Base-by-base conservation (phyloP, 1,140 invertebrate species). In the Bombus terrestris region DNA sequence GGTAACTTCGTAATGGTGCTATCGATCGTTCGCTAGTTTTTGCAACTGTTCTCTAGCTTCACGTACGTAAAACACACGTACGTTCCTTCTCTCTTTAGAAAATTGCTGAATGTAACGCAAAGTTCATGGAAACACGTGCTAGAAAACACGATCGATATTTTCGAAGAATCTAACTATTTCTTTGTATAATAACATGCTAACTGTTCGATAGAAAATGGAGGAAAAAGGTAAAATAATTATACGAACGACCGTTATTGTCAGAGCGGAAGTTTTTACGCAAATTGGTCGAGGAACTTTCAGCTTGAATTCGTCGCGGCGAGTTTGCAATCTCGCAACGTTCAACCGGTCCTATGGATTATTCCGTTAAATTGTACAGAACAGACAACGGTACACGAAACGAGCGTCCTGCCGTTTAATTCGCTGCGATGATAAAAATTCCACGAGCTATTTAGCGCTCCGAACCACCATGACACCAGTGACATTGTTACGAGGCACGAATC, bases 231-330 rank as follows among this genome's bases (percentile, higher is more conserved):
- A 18, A 9, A 57, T 53, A 53, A 41, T 57, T 53, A 32, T 53
- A 32, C 80, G 28, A 8, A 6, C 6, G 32, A 64, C 12, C 12
- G 64, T 69, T 28, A 18, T 53, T 25, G 32, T 35, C 2, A 6
- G 10, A 32, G 22, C 18, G 41, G 39, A 69, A 71, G 72, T 74
- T 43, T 85, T 85, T 73, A 80, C 79, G 69, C 0, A 8, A 68
- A 86, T 57, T 69, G 83, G 83, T 81, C 80, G 74, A 74, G 64
- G 47, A 75, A 53, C 39, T 15, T 37, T 18, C 68, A 57, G 80
- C 81, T 81, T 75, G 83, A 87, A 90, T 89, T 86, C 81, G 87
- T 78, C 81, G 84, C 79, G 84, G 74, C 43, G 57, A 86, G 89
- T 92, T 90, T 87, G 80, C 85, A 73, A 86, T 71, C 53, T 43